phyloP scores from a whole-genome alignment of 2,888 invertebrate genomes.

The Drosophila borborema region DNA sequence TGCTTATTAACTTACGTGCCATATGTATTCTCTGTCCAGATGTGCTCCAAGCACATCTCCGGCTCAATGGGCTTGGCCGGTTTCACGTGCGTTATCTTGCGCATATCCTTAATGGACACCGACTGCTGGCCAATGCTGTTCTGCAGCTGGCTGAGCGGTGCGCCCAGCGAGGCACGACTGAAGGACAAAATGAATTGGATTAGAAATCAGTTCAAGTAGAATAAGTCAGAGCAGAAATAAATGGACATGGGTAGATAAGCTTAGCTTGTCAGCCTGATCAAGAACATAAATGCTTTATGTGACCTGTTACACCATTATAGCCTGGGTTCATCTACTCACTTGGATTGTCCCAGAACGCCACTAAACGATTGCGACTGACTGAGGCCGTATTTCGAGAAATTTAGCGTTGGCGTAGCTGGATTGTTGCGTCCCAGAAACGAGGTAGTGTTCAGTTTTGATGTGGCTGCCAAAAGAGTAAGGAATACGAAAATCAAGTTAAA shows the following conservation, averaged over 20 bases:
- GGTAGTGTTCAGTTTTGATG: slow-evolving; percentile 66
- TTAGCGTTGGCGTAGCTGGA: slow-evolving; percentile 64
- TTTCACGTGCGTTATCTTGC: slow-evolving; percentile 86
- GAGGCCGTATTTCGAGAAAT: slow-evolving; percentile 71
- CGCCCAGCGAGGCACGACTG: slow-evolving; percentile 81
- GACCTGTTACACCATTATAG: too few species aligned
- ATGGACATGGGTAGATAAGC: too few species aligned
- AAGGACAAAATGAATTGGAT: rapidly evolving
- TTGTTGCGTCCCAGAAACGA: slow-evolving; percentile 75
- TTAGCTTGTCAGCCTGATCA: too few species aligned
- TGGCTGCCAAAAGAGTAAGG: slow-evolving; percentile 44
- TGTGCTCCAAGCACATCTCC: slow-evolving; percentile 93
- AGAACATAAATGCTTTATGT: too few species aligned
- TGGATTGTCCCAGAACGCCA: slow-evolving; percentile 76
- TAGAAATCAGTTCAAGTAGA: neutral
- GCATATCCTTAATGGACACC: slow-evolving; percentile 84
- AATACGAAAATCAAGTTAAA: neutral
- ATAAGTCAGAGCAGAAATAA: too few species aligned
- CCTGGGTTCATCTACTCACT: slow-evolving; percentile 61
- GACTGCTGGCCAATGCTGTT: slow-evolving; percentile 82
- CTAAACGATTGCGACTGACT: slow-evolving; percentile 79
- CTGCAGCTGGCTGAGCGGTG: slow-evolving; percentile 83
- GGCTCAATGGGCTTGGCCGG: slow-evolving; percentile 91
- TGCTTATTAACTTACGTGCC: slow-evolving; percentile 84
- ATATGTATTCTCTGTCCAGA: slow-evolving; percentile 92